phyloP scores from a whole-genome alignment of 2,888 invertebrate genomes.

The Serrognathus titanus region DNA sequence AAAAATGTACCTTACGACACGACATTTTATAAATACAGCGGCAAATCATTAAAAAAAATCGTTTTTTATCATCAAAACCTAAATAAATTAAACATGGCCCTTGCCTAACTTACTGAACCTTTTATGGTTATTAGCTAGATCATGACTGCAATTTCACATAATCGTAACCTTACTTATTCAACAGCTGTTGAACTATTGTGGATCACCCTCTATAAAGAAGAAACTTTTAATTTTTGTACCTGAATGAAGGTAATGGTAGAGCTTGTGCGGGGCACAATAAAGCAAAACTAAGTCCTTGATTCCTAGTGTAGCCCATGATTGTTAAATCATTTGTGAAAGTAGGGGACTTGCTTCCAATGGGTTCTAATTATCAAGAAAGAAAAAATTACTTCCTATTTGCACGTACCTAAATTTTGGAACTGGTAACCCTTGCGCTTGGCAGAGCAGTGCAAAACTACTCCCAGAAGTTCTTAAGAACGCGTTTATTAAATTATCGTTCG shows the following conservation, averaged over 20 bases:
- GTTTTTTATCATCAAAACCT: too few relatives aligned
- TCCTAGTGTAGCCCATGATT: constrained; percentile 16
- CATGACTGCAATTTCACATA: too few relatives aligned
- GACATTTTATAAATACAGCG: too few relatives aligned
- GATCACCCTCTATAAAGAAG: too few relatives aligned
- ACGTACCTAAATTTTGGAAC: constrained; percentile 37
- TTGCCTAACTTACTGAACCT: too few relatives aligned
- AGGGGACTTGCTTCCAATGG: constrained; percentile 42
- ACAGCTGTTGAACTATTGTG: too few relatives aligned
- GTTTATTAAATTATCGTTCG: constrained; percentile 44
- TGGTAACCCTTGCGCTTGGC: constrained; percentile 77
- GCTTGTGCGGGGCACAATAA: constrained; percentile 71
- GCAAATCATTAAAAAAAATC: too few relatives aligned
- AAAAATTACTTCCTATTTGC: not conserved
- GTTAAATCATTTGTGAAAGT: constrained; percentile 51
- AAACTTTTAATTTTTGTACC: constrained; percentile 43
- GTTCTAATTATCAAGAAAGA: constrained; percentile 44
- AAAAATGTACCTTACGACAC: too few relatives aligned
- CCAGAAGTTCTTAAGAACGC: constrained; percentile 31
- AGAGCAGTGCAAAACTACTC: constrained; percentile 62
- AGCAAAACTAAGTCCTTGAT: constrained; percentile 19
- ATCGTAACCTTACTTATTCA: too few relatives aligned
- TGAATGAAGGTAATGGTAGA: constrained; percentile 58
- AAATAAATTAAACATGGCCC: too few relatives aligned
- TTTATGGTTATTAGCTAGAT: too few relatives aligned